Evolutionary conservation across 2,888 invertebrate genomes (phyloP).

Genomic region (Drosophila limbata): DNA sequence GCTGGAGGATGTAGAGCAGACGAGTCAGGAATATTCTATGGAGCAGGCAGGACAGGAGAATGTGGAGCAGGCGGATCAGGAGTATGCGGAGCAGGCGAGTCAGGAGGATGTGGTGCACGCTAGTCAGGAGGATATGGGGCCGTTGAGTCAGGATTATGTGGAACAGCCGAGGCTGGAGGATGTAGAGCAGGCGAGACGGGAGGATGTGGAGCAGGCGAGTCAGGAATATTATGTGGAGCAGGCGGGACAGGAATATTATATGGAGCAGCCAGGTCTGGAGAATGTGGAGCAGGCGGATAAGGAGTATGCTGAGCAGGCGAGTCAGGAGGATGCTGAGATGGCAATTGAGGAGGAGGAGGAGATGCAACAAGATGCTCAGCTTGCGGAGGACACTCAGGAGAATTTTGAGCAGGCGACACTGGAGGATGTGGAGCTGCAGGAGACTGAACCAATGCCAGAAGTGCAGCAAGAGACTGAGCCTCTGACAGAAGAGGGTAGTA

Average conservation of each 20-base stretch:
- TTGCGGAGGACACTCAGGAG: too few relatives aligned
- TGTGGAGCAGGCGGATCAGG: background rate
- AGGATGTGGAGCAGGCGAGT: background rate
- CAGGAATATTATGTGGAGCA: background rate
- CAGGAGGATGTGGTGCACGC: background rate
- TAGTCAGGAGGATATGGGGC: background rate
- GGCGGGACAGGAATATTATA: background rate
- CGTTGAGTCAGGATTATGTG: background rate
- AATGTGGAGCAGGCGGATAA: too few relatives aligned
- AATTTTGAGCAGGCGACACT: background rate
- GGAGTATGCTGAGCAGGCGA: background rate
- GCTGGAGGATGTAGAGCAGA: background rate
- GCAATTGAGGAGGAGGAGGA: too few relatives aligned
- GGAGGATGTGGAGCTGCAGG: background rate
- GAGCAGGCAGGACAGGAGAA: too few relatives aligned
- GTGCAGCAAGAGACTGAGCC: background rate
- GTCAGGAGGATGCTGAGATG: background rate
- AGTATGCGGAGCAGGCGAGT: background rate
- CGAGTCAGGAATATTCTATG: background rate
- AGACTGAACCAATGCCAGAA: background rate
- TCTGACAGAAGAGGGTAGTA: background rate
- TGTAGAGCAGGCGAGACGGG: background rate
- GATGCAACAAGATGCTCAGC: too few relatives aligned
- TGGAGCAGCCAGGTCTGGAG: too few relatives aligned
- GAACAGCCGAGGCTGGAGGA: background rate